Percentiles rank a stretch among this genome's conserved stretches.
Evolutionary conservation across 2,113 vertebrate species (phyloP).

Genomic region (Dendrocopos noguchii): DNA sequence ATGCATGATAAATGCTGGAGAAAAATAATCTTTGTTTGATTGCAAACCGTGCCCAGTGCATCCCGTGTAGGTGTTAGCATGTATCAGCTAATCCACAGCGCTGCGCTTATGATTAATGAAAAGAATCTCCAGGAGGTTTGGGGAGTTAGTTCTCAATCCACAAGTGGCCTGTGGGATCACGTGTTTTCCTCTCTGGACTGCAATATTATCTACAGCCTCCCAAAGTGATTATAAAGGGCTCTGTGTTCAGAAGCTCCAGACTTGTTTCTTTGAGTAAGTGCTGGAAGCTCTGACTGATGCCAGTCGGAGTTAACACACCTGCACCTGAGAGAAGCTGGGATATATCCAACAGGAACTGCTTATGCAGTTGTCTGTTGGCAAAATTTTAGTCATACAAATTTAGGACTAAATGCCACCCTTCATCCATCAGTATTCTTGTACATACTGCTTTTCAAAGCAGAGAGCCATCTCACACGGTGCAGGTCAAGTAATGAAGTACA

Average conservation of each 20-base stretch:
- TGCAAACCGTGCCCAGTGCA: background rate
- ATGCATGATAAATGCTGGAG: slow-evolving; percentile 37
- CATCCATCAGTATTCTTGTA: background rate
- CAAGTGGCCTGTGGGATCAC: background rate
- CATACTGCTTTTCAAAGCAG: background rate
- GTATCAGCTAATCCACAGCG: slow-evolving; percentile 46
- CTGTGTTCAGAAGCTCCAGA: slow-evolving; percentile 27
- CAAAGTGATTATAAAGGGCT: slow-evolving; percentile 24
- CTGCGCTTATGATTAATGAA: slow-evolving; percentile 40
- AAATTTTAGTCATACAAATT: background rate
- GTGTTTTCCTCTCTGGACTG: background rate
- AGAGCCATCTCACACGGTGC: background rate
- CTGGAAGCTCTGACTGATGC: slow-evolving; percentile 1
- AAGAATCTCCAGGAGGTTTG: slow-evolving; percentile 46
- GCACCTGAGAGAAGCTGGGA: background rate
- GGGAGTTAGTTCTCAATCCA: slow-evolving; percentile 38
- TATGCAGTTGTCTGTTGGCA: background rate
- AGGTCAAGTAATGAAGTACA: background rate
- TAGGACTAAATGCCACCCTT: background rate
- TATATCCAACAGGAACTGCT: background rate
- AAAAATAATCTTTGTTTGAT: slow-evolving; percentile 55
- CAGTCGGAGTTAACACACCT: background rate
- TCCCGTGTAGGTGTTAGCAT: slow-evolving; percentile 28
- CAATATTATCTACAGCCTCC: slow-evolving; percentile 1
- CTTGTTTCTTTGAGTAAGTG: background rate